phyloP scores from a whole-genome alignment of 2,113 vertebrate species.

The Gymnobelideus leadbeateri region DNA sequence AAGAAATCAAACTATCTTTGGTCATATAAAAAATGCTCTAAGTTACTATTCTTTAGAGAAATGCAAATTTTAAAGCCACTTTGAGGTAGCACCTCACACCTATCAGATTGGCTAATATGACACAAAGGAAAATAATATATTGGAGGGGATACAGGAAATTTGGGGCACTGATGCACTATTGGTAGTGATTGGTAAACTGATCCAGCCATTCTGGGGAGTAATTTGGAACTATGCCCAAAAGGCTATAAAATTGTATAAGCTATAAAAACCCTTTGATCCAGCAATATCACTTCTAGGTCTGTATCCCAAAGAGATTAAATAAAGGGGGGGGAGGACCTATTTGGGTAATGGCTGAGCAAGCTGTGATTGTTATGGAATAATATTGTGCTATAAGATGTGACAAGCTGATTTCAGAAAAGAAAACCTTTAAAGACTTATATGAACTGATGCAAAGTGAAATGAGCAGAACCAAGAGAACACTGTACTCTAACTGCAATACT shows the following conservation, averaged over 20 bases:
- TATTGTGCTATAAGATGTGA: neutral
- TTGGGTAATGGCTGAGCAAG: neutral
- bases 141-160: neutral
- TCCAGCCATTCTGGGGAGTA: neutral
- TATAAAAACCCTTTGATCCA: neutral
- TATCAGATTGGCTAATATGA: neutral
- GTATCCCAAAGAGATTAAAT: neutral
- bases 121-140: neutral
- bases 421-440: neutral
- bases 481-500: neutral
- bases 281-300: neutral
- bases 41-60: neutral
- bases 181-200: neutral
- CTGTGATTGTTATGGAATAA: neutral
- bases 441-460: neutral
- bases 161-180: neutral
- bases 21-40: neutral
- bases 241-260: neutral
- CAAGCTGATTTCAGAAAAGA: neutral
- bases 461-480: neutral
- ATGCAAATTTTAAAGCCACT: neutral
- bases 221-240: neutral
- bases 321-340: neutral
- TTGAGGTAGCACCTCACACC: neutral
- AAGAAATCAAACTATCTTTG: neutral